A percentile compares a stretch with the other conserved stretches of the same genome.
These are phyloP conservation scores for Blastobasis lacticolella DNA, from an alignment of 2,888 invertebrate species.

Conservation along the genomic window DNA sequence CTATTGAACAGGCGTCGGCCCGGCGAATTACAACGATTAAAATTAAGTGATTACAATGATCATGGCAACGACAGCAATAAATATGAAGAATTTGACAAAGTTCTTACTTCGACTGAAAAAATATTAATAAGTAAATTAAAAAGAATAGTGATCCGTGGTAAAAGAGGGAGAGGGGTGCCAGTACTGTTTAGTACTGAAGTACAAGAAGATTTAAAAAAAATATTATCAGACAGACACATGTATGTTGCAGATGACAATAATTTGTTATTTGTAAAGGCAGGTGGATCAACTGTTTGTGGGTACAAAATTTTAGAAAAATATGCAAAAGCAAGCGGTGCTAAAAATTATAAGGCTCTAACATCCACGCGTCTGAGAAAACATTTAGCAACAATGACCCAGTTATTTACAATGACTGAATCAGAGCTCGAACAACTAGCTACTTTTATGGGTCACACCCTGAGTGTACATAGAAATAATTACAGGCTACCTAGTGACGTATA, in stretches of 20 bases:
- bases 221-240: slow-evolving; percentile 8
- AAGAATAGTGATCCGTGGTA: slow-evolving; percentile 7
- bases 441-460: slow-evolving; percentile 16
- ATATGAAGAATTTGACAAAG: neutral
- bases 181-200: slow-evolving; percentile 16
- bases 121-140: slow-evolving; percentile 1
- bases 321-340: slow-evolving; percentile 13
- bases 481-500: slow-evolving; percentile 12
- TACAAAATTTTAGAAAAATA: slow-evolving; percentile 16
- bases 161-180: slow-evolving; percentile 15
- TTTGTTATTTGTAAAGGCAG: slow-evolving; percentile 15
- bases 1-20: slow-evolving; percentile 11
- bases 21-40: slow-evolving; percentile 12
- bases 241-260: slow-evolving; percentile 10
- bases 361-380: slow-evolving; percentile 17
- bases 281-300: slow-evolving; percentile 3
- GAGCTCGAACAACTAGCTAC: slow-evolving; percentile 13
- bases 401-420: slow-evolving; percentile 12
- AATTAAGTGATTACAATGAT: slow-evolving; percentile 8
- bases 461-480: slow-evolving; percentile 12
- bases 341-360: slow-evolving; percentile 13
- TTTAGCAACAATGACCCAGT: slow-evolving; percentile 15
- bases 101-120: neutral
- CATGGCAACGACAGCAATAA: neutral
- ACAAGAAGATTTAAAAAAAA: slow-evolving; percentile 12